A percentile compares a stretch with the other conserved stretches of the same genome.
Evolutionary conservation across 2,888 invertebrate genomes (phyloP).

Genomic region (Slavum lentiscoides): DNA sequence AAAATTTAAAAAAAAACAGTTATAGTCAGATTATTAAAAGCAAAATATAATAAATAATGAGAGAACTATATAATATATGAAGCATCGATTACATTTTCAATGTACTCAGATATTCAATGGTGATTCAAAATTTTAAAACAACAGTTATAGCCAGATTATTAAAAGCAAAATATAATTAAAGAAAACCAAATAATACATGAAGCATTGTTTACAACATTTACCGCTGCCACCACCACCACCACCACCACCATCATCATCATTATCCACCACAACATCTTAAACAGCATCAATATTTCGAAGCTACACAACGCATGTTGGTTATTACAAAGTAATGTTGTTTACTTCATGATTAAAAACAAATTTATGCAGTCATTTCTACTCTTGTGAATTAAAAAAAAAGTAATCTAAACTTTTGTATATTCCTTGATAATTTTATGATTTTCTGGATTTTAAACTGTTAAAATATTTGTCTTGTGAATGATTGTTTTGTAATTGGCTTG

Average conservation of each 20-base stretch:
- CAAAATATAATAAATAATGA: not conserved
- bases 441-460: not conserved
- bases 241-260: not conserved
- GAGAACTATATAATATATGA: not conserved
- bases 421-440: conserved; percentile 30
- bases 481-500: conserved; percentile 21
- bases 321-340: conserved; percentile 20
- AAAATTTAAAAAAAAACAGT: no score
- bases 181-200: conserved; percentile 4
- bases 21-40: not conserved
- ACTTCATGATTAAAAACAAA: conserved; percentile 25
- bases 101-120: no score
- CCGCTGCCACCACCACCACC: not conserved
- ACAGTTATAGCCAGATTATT: not conserved
- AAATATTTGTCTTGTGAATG: conserved; percentile 24
- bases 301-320: conserved; percentile 1
- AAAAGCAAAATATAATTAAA: not conserved
- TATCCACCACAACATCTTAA: not conserved
- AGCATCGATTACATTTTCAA: no score
- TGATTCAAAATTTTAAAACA: no score
- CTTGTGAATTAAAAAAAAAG: conserved; percentile 34
- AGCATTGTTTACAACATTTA: not conserved
- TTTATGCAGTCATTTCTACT: conserved; percentile 26
- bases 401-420: conserved; percentile 23
- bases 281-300: conserved; percentile 7